Percentiles rank a stretch among this genome's conserved stretches.
Conservation (phyloP, 2,888 invertebrate species). For the Eueremaeus valkanovi region DNA sequence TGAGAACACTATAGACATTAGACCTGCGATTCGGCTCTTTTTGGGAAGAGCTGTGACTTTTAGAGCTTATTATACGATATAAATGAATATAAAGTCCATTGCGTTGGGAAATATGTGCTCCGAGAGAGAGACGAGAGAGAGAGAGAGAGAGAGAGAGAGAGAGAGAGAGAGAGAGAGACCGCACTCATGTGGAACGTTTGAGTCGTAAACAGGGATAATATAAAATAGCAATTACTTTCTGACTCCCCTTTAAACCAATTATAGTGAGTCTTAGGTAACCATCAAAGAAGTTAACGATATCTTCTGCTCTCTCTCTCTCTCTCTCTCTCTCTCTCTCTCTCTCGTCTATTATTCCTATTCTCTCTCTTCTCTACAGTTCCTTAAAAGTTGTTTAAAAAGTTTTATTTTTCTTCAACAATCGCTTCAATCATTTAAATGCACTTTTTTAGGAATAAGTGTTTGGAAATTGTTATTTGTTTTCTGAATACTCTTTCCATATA, state of each 20-base stretch:
- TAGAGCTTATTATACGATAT: too few species aligned
- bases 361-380: too few species aligned
- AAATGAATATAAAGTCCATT: too few species aligned
- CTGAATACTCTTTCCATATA: too few species aligned
- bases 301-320: not conserved
- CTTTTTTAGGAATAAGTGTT: too few species aligned
- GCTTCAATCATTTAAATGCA: not conserved
- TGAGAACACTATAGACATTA: too few species aligned
- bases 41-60: too few species aligned
- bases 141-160: conserved; percentile 12
- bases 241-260: conserved; percentile 1
- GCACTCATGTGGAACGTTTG: conserved; percentile 17
- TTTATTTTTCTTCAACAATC: not conserved
- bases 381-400: not conserved
- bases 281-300: not conserved
- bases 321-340: not conserved
- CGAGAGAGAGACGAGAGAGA: too few species aligned
- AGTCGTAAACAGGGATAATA: not conserved
- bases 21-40: too few species aligned
- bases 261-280: not conserved
- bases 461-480: too few species aligned
- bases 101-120: too few species aligned
- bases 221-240: conserved; percentile 21
- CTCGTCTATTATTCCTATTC: too few species aligned
- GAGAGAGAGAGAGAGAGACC: not conserved